A percentile compares a stretch with the other conserved stretches of the same genome.
Conservation (phyloP, 2,888 invertebrate species). For the Eugnorisma glareosa region DNA sequence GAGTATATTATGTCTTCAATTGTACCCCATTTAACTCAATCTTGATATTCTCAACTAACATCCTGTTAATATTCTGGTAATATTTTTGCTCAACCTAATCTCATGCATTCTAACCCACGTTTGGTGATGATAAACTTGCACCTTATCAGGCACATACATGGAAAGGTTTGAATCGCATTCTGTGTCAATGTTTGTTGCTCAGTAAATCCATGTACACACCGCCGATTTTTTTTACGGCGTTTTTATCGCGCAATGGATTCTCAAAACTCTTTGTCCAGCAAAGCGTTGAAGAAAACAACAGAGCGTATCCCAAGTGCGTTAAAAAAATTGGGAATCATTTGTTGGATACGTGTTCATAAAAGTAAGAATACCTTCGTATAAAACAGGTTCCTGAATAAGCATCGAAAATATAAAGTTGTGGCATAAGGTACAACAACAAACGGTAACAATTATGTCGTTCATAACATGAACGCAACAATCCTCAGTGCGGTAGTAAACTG, state of each 20-base stretch:
- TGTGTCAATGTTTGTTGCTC: neutral
- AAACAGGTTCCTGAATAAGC: neutral
- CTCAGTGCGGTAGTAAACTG: constrained; percentile 31
- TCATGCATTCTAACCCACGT: neutral
- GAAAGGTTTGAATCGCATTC: neutral
- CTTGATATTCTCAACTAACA: neutral
- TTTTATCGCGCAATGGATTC: neutral
- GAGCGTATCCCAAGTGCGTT: neutral
- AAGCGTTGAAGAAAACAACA: neutral
- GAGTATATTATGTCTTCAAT: neutral
- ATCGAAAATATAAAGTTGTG: neutral
- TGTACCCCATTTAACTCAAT: neutral
- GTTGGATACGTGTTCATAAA: neutral
- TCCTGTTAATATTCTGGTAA: neutral
- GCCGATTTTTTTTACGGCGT: neutral
- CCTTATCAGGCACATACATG: neutral
- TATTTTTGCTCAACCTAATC: neutral
- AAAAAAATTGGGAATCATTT: neutral
- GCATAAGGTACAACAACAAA: constrained; percentile 22
- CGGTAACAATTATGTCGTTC: constrained; percentile 39
- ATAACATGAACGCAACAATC: constrained; percentile 33
- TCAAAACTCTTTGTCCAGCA: neutral
- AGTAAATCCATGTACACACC: neutral
- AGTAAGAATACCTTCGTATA: neutral
- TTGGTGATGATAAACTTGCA: neutral